phyloP scores from a whole-genome alignment of 1,140 invertebrate species.

The Pollicipes pollicipes region DNA sequence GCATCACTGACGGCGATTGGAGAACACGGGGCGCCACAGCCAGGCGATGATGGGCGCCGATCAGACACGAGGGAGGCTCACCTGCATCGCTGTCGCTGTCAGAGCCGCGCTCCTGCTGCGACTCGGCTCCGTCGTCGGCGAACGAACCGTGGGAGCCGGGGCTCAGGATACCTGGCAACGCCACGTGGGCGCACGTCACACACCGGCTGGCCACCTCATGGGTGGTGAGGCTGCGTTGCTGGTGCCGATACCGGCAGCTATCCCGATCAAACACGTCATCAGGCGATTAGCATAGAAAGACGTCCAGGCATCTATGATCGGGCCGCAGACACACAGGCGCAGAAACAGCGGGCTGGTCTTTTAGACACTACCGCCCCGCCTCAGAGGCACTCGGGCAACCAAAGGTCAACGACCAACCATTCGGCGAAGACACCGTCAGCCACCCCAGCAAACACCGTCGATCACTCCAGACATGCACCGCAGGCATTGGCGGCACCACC shows the following conservation, averaged over 20 bases:
- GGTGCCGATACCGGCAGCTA: constrained; percentile 10
- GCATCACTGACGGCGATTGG: not conserved
- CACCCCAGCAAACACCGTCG: too few relatives aligned
- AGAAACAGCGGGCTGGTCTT: not conserved
- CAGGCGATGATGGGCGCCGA: constrained; percentile 8
- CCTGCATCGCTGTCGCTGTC: constrained; percentile 20
- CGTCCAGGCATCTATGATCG: constrained; percentile 44
- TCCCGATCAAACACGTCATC: constrained; percentile 11
- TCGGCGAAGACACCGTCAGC: too few relatives aligned
- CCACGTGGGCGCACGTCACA: constrained; percentile 8
- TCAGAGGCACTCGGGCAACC: too few relatives aligned
- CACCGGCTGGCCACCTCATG: not conserved
- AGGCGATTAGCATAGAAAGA: constrained; percentile 24
- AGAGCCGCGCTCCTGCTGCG: constrained; percentile 46
- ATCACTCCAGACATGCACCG: too few relatives aligned
- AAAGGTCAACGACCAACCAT: too few relatives aligned
- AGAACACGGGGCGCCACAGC: constrained; percentile 14
- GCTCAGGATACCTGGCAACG: constrained; percentile 49
- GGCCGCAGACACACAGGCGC: not conserved
- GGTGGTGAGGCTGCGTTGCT: not conserved
- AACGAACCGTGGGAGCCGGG: constrained; percentile 61
- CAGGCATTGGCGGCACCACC: too few relatives aligned
- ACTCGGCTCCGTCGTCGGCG: constrained; percentile 60
- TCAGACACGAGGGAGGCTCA: not conserved
- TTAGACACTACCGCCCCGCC: too few relatives aligned